Evolutionary conservation across 1,140 invertebrate species (phyloP).

Genomic region (Orchestia grillus): DNA sequence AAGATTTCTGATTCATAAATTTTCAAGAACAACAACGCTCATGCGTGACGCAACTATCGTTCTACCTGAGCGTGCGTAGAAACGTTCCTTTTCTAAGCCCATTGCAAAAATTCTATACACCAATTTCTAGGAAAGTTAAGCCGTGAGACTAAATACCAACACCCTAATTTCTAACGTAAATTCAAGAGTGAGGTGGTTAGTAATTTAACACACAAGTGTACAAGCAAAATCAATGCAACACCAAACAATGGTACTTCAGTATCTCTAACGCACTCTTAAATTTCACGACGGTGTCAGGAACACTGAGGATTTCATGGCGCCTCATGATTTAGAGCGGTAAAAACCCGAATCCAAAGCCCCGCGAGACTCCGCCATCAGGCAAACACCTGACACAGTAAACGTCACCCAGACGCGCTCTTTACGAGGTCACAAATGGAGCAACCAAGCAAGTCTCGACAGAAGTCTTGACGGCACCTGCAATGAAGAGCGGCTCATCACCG

Average conservation of each 20-base stretch:
- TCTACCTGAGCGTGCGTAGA: neutral
- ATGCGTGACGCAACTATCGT: neutral
- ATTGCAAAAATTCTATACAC: neutral
- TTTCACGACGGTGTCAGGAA: neutral
- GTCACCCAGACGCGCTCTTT: neutral
- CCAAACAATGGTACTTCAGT: too few relatives aligned
- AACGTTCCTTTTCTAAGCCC: neutral
- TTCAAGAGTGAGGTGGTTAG: neutral
- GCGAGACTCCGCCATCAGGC: neutral
- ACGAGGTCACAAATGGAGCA: neutral
- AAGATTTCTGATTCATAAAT: neutral
- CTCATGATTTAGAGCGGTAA: neutral
- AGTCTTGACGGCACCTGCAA: neutral
- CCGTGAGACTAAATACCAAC: neutral
- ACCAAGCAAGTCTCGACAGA: neutral
- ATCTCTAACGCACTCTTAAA: neutral
- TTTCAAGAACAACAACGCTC: neutral
- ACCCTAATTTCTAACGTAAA: neutral
- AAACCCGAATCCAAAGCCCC: neutral
- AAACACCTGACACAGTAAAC: neutral
- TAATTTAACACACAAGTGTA: neutral
- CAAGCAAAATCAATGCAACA: neutral
- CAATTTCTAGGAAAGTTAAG: neutral
- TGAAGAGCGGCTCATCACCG: neutral
- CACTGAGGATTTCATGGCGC: neutral